Base-by-base conservation (phyloP, 2,888 invertebrate genomes). In the Noctua janthe region DNA sequence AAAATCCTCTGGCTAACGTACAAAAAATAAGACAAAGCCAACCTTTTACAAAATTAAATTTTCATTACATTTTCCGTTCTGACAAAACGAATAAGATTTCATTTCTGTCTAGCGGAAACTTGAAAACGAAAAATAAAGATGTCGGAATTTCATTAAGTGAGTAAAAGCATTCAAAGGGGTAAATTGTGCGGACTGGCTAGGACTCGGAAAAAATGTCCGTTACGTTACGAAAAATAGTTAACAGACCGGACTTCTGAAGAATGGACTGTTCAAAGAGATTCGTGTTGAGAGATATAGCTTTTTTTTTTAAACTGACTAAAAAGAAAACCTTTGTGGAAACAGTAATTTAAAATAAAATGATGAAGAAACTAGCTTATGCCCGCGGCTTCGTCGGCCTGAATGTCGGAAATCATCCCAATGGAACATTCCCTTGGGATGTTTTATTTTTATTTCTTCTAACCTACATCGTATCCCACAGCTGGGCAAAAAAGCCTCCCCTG, bases 81-180 rank as follows among this genome's bases (percentile, higher is more conserved):
- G 29, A 70, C n/a, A 66, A 76, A 80, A 74, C 39, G 47, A 80
- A 15, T 39, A 72, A n/a, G 51, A 69, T 75, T 74, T 51, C 59
- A 66, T 80, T 71, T 71, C 39, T 8, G 2, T 71, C 23, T n/a
- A 47, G 51, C 54, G 39, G 51, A 59, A 76, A 74, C 35, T 51
- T n/a, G n/a, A 72, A 56, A 74, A 59, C 29, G 20, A 59, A 75
- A 76, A 75, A 75, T 69, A 77, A 54, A 76, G 76, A 79, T 76
- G 78, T 51, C 64, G 75, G 82, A 80, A 84, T 85, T 89, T 86
- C 62, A 87, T 87, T 88, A 87, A 83, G 66, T 74, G 79, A 74
- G 72, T 72, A 64, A 74, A 77, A 74, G 74, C 62, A 75, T 85
- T 88, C 85, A 85, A 90, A 89, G 82, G 86, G 81, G 85, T 86